phyloP scores from a whole-genome alignment of 2,797 vertebrate genomes.

The Lacerta agilis region DNA sequence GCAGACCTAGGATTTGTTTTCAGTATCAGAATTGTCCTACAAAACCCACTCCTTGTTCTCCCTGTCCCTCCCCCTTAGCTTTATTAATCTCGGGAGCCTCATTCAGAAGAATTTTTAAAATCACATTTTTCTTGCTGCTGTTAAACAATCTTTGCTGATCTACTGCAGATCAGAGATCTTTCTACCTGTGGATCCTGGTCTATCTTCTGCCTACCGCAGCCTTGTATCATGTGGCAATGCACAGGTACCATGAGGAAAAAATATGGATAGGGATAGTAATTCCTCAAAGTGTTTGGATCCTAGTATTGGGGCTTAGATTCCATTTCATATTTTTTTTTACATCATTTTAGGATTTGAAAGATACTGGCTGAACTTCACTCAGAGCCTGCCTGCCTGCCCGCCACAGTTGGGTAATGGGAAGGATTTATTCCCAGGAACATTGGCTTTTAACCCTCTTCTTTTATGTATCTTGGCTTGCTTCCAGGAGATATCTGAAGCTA shows the following conservation, averaged over 20 bases:
- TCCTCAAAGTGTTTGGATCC: not conserved
- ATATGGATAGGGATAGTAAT: not conserved
- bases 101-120: too few relatives aligned
- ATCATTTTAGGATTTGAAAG: not conserved
- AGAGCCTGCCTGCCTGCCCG: not conserved
- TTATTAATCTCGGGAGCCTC: too few relatives aligned
- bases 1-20: too few relatives aligned
- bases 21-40: too few relatives aligned
- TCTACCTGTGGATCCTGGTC: too few relatives aligned
- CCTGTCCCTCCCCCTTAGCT: too few relatives aligned
- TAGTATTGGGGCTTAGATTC: not conserved
- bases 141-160: too few relatives aligned
- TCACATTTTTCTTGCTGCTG: too few relatives aligned
- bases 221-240: not conserved
- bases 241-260: not conserved
- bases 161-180: too few relatives aligned
- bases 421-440: not conserved
- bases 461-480: not conserved
- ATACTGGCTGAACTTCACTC: not conserved
- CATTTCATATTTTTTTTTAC: not conserved
- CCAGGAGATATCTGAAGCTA: not conserved
- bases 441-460: not conserved
- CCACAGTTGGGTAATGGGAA: not conserved
- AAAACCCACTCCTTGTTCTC: too few relatives aligned
- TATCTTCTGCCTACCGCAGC: too few relatives aligned